phyloP scores from a whole-genome alignment of 2,797 vertebrate species.

The Chaetophractus vellerosus region DNA sequence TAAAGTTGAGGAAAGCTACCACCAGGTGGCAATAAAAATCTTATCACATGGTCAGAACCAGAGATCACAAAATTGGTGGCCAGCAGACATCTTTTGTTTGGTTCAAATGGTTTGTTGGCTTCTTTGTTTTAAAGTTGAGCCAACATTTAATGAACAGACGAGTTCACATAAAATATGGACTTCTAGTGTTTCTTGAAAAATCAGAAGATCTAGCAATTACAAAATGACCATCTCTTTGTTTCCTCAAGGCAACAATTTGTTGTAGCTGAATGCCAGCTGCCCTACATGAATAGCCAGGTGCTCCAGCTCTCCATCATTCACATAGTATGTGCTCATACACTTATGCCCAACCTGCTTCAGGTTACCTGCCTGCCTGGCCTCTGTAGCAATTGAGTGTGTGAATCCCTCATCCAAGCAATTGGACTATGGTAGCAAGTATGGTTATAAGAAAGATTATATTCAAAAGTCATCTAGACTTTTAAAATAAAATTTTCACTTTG shows the following conservation, averaged over 20 bases:
- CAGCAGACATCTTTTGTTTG: constrained; percentile 51
- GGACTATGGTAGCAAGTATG: not conserved
- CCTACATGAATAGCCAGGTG: not conserved
- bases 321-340: too few species aligned
- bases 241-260: not conserved
- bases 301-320: not conserved
- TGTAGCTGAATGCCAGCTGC: not conserved
- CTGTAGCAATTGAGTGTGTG: not conserved
- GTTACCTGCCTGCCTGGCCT: not conserved
- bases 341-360: not conserved
- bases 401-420: not conserved
- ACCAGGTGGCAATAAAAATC: constrained; percentile 69
- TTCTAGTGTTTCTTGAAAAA: constrained; percentile 58
- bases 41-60: constrained; percentile 62
- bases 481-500: constrained; percentile 57
- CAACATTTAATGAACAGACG: constrained; percentile 51
- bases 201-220: constrained; percentile 43
- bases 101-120: constrained; percentile 48
- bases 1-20: constrained; percentile 62
- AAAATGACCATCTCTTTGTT: not conserved
- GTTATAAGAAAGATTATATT: not conserved
- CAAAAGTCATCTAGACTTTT: not conserved
- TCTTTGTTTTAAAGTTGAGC: constrained; percentile 61
- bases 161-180: constrained; percentile 28
- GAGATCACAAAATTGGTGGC: constrained; percentile 6